Evolutionary conservation across 2,888 invertebrate genomes (phyloP), one percentile per base, ranked within the genome.

Genomic region (Eristalis tenax): DNA sequence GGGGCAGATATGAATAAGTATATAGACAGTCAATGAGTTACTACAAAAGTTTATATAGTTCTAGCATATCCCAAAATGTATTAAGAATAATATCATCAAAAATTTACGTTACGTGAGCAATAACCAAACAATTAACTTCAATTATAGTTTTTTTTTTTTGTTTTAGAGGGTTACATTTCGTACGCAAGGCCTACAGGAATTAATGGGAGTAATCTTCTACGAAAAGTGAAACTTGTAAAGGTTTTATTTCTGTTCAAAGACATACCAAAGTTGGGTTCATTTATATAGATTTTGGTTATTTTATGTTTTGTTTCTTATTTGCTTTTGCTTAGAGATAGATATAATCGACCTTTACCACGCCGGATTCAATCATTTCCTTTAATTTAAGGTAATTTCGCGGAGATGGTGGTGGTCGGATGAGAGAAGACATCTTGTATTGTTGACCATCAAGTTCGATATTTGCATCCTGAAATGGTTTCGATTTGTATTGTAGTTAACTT

Each of bases 351-450:
- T 91, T 91, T 82, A 92, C 82, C 64, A 78, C 90, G 74, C 92
- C 92, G 64, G 90, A 89, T 88, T 92, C 92, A 88, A 92, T 91
- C 92, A 92, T 92, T 75, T 90, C 90, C 83, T 91, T 92, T 40
- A 92, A 90, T 56, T 90, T 91, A 81, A 90, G 88, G 88, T 91
- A 92, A 85, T 92, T 92, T 78, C 83, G 90, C 5, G 93, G 93
- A 28, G 91, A 90, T 32, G 92, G 92, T 68, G 93, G 92, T 32
- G 92, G 93, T 18, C 92, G 90, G 28, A 89, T 90, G 87, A 92
- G 88, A 59, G 90, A 86, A 78, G 91, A 89, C 90, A 92, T 91
- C 89, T 90, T 90, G 89, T 91, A 92, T 68, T 91, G 91, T 76
- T 86, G 89, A 81, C 90, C 91, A 78, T 85, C 88, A 50, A 89